Conservation (phyloP, 1,140 invertebrate species). For the Venturia canescens region DNA sequence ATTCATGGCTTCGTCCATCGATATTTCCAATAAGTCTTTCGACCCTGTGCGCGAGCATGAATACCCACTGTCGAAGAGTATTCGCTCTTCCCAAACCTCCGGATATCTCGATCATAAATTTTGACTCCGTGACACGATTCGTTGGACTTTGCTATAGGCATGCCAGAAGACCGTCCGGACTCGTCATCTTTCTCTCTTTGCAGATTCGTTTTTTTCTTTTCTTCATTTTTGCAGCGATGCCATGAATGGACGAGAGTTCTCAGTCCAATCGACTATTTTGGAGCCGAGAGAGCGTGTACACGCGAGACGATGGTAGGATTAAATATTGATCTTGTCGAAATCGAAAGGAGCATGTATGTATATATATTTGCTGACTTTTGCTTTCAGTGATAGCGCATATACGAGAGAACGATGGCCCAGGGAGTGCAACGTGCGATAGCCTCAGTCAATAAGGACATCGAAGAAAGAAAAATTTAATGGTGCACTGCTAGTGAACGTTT, state of each 20-base stretch:
- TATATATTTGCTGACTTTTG: slow-evolving; percentile 19
- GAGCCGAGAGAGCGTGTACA: background rate
- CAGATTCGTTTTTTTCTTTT: background rate
- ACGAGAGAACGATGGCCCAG: slow-evolving; percentile 28
- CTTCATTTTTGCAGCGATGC: slow-evolving; percentile 8
- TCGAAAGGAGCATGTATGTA: slow-evolving; percentile 29
- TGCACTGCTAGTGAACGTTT: background rate
- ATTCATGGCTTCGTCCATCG: slow-evolving; percentile 31
- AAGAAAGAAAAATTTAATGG: background rate
- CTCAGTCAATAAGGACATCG: background rate
- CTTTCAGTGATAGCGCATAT: slow-evolving; percentile 44
- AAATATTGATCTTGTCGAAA: slow-evolving; percentile 51
- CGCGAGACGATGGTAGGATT: slow-evolving; percentile 38
- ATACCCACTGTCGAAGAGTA: background rate
- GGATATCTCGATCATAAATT: slow-evolving; percentile 16
- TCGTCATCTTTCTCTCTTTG: slow-evolving; percentile 5
- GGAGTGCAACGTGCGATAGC: slow-evolving; percentile 53
- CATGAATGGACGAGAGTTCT: background rate
- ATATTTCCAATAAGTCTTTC: slow-evolving; percentile 27
- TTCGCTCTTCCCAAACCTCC: background rate
- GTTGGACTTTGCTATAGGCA: background rate
- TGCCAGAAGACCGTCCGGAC: background rate
- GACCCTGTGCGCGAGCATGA: background rate
- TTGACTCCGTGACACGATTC: slow-evolving; percentile 10
- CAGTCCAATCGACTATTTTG: background rate